phyloP scores from a whole-genome alignment of 1,140 invertebrate species.

The Schlechtendalia chinensis region DNA sequence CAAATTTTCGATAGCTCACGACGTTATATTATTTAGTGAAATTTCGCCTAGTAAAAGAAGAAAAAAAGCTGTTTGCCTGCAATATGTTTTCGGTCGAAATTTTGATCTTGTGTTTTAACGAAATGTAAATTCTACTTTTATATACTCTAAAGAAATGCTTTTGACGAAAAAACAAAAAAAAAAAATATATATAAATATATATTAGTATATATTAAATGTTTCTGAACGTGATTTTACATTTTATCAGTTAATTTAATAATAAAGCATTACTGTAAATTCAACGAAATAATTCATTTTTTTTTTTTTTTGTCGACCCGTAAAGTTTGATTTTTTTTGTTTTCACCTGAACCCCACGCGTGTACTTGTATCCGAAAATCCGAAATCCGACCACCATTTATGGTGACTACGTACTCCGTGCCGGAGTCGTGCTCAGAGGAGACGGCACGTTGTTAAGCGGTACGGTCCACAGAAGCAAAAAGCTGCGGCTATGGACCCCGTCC shows the following conservation, averaged over 20 bases:
- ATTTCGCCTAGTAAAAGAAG: background rate
- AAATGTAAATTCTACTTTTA: background rate
- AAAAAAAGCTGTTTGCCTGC: background rate
- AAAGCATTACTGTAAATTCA: constrained; percentile 27
- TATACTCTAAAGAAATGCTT: background rate
- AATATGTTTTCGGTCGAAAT: background rate
- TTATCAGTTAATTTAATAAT: constrained; percentile 27
- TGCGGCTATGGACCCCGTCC: no score
- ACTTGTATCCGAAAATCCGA: no score
- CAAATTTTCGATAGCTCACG: constrained; percentile 4
- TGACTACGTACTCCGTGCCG: no score
- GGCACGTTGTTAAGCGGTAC: no score
- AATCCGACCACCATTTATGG: no score
- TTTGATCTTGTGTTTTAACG: background rate
- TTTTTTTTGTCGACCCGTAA: no score
- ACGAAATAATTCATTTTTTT: background rate
- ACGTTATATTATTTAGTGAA: background rate
- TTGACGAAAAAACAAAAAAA: no score
- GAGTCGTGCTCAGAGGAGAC: no score
- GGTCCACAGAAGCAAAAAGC: no score
- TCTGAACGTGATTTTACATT: constrained; percentile 10
- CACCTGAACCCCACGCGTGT: no score
- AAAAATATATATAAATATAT: no score
- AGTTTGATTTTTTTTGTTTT: no score
- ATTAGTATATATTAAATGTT: constrained; percentile 3